phyloP scores from a whole-genome alignment of 2,113 vertebrate genomes.

The Aptenodytes patagonicus region DNA sequence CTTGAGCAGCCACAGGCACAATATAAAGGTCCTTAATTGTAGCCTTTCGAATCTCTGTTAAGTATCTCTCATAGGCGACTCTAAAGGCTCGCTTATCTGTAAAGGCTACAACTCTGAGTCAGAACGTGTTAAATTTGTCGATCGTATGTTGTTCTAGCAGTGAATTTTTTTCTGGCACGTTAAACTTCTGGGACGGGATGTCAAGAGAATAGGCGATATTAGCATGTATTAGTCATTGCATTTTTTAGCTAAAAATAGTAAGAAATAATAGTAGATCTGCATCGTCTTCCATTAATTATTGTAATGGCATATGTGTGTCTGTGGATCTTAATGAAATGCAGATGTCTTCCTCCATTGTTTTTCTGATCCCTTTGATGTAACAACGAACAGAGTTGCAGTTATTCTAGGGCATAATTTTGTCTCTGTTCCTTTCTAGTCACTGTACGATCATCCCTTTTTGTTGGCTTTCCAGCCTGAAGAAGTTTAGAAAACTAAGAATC shows the following conservation, averaged over 20 bases:
- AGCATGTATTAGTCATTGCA: not conserved
- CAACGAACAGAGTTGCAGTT: not conserved
- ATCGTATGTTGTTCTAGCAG: fast-evolving
- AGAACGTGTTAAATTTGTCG: not conserved
- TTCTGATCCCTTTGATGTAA: not conserved
- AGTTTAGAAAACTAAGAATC: not conserved
- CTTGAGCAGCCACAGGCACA: not conserved
- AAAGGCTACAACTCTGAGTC: not conserved
- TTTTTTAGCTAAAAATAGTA: not conserved
- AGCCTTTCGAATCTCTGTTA: not conserved
- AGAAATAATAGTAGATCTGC: not conserved
- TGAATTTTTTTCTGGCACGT: not conserved
- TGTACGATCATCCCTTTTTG: not conserved
- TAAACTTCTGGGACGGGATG: not conserved
- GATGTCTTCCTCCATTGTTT: not conserved
- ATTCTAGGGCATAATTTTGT: not conserved
- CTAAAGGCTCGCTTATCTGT: not conserved
- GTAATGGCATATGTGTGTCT: not conserved
- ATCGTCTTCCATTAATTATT: not conserved
- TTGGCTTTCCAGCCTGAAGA: not conserved
- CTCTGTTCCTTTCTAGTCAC: not conserved
- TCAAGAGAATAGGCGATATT: not conserved
- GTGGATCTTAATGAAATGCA: not conserved
- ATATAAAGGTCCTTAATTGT: too few relatives aligned
- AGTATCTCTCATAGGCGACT: not conserved